phyloP scores from a whole-genome alignment of 2,888 invertebrate genomes.

The Polymixis flavicincta region DNA sequence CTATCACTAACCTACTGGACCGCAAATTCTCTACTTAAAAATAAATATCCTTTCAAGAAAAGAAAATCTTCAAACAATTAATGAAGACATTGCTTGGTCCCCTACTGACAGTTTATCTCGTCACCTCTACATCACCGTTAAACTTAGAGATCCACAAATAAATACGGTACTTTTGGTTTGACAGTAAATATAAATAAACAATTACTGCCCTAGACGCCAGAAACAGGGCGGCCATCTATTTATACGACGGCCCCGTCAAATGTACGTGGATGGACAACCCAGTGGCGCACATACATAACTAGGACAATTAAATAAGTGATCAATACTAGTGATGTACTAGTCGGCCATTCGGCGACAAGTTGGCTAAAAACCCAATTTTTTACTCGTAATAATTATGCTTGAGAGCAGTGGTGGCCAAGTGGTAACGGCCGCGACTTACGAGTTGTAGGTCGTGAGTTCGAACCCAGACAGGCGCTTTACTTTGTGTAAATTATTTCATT shows the following conservation, averaged over 20 bases:
- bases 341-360: too few species aligned
- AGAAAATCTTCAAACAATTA: constrained; percentile 18
- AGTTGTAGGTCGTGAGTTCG: too few species aligned
- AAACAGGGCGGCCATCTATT: constrained; percentile 64
- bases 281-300: constrained; percentile 59
- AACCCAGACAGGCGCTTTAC: too few species aligned
- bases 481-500: too few species aligned
- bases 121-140: constrained; percentile 42
- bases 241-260: constrained; percentile 55
- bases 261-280: constrained; percentile 48
- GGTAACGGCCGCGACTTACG: too few species aligned
- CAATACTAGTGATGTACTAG: too few species aligned
- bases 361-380: too few species aligned
- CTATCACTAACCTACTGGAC: too few species aligned
- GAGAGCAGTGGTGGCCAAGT: too few species aligned
- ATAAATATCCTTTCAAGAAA: constrained; percentile 1
- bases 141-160: constrained; percentile 58
- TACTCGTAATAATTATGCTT: too few species aligned
- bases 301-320: constrained; percentile 68
- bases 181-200: constrained; percentile 67
- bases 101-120: constrained; percentile 29
- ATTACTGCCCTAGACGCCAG: constrained; percentile 64
- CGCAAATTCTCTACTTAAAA: not conserved
- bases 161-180: constrained; percentile 44
- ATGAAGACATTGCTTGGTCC: constrained; percentile 35